Base-by-base conservation (phyloP, 2,888 invertebrate species). In the Protophormia terraenovae region DNA sequence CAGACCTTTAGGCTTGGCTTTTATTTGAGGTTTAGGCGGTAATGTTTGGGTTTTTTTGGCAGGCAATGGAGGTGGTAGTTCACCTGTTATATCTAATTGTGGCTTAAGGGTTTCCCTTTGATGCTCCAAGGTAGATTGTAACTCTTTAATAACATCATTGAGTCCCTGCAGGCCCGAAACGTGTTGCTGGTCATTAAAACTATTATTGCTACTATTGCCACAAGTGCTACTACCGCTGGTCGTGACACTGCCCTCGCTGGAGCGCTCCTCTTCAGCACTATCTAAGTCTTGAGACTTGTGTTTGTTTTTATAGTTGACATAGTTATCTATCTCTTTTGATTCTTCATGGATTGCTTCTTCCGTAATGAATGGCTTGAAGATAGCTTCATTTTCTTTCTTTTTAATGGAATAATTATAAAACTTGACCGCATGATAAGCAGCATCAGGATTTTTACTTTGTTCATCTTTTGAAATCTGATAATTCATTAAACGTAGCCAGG, bases 361-460 rank as follows among this genome's bases (percentile, higher is more conserved):
- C 0, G 97, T 97, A n/a, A 96, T 94, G 87, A 97, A 95, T 0
- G 96, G 96, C 90, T 97, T 97, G 90, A 96, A 96, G 4, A 95
- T 94, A 60, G 95, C 95, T 72, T 94, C 94, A 60, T 94, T 94
- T 64, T 95, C 95, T 88, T 96, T 96, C 89, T 97, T 96, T 90
- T 97, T 97, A 87, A 97, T 96, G 10, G 96, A 96, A 93, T 97
- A 97, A 91, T 97, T 97, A 91, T 97, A 98, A 91, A 96, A 97
- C 90, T 97, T 97, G 72, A 98, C 95, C 29, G 98, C 98, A 90
- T 97, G 97, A 77, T 97, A 95, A 1, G 97, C 97, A 45, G 98
- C 98, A 89, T 96, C 95, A 2, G 98, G 98, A 93, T 98, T 97
- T 89, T 97, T 95, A 91, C 96, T 95, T 92, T 98, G 97, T 91